Evolutionary conservation across 2,113 vertebrate genomes (phyloP), one percentile per base, ranked within the genome.

Genomic region (Lamprotornis superbus): DNA sequence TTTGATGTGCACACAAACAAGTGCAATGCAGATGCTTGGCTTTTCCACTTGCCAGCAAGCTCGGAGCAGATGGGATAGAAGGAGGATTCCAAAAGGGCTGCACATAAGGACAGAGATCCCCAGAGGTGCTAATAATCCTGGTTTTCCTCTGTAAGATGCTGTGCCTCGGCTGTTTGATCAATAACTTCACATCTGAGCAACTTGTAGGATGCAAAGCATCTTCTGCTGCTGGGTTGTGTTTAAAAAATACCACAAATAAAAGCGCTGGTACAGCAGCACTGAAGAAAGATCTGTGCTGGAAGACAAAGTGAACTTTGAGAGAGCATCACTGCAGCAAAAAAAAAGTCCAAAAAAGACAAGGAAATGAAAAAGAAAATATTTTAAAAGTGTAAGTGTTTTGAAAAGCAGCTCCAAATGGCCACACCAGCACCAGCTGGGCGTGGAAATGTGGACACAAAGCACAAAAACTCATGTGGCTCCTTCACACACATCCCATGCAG

Each of bases 21-120:
- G 91, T 94, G 93, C 85, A 87, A 9, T 19, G 88, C 93, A 96
- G 95, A 96, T 96, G 94, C 79, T 96, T 81, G 87, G 83, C 90
- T 95, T 56, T 30, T 25, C 61, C 68, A 46, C 82, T 91, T 74
- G 90, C 85, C 94, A 96, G 92, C 79, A 23, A 59, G 68, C 85
- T 81, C 4, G 0, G 63, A 96, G 76, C 90, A 94, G 94, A 97
- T 94, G 92, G 94, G 79, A n/a, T 81, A 56, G 83, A 70, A 75
- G 76, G 35, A 94, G 78, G 68, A 69, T 67, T 91, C 92, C 94
- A 77, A 75, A 96, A 95, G 82, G 49, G 35, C 90, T 80, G 90
- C 56, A 71, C 94, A 81, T 67, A 93, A 92, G 85, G 93, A 90
- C 30, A 42, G 78, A 59, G 75, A 68, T 93, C 85, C 85, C 94